These are phyloP conservation scores for Pteropus rufus DNA, from an alignment of 2,797 vertebrate species.

Conservation along the genomic window DNA sequence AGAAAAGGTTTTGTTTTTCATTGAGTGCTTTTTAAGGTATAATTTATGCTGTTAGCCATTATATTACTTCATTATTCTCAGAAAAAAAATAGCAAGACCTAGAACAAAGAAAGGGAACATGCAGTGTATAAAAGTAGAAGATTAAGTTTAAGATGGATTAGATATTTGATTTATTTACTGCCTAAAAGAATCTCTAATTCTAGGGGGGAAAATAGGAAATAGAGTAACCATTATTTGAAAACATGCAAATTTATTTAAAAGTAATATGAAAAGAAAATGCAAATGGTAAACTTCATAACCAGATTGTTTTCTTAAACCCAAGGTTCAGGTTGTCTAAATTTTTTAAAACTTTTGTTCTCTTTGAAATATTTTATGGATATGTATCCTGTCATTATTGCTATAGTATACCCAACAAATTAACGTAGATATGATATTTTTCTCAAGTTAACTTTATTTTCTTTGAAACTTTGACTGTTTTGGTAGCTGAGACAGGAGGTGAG, in stretches of 20 bases:
- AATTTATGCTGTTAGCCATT: constrained; percentile 21
- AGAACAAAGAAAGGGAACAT: background rate
- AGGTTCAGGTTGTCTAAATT: background rate
- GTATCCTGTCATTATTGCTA: constrained; percentile 1
- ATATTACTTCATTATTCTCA: constrained; percentile 19
- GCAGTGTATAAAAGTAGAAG: constrained; percentile 15
- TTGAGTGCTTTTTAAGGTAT: constrained; percentile 42
- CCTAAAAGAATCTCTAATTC: background rate
- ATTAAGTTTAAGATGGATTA: constrained; percentile 30
- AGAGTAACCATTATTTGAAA: constrained; percentile 6
- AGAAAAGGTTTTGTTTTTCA: constrained; percentile 24
- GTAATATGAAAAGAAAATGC: constrained; percentile 20
- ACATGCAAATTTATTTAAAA: constrained; percentile 31
- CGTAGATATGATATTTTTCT: constrained; percentile 24
- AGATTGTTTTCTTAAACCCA: background rate
- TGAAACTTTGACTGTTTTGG: constrained; percentile 34
- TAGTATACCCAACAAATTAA: background rate
- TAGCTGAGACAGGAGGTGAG: constrained; percentile 61
- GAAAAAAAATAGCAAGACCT: constrained; percentile 11
- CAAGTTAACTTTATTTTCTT: constrained; percentile 57
- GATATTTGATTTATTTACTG: constrained; percentile 6
- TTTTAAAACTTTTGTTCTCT: constrained; percentile 12
- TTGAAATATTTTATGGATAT: constrained; percentile 14
- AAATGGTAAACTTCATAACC: background rate
- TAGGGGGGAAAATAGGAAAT: background rate